A percentile compares a stretch with the other conserved stretches of the same genome.
Conservation (phyloP, 1,140 invertebrate species). For the Wiebesia pumilae region DNA sequence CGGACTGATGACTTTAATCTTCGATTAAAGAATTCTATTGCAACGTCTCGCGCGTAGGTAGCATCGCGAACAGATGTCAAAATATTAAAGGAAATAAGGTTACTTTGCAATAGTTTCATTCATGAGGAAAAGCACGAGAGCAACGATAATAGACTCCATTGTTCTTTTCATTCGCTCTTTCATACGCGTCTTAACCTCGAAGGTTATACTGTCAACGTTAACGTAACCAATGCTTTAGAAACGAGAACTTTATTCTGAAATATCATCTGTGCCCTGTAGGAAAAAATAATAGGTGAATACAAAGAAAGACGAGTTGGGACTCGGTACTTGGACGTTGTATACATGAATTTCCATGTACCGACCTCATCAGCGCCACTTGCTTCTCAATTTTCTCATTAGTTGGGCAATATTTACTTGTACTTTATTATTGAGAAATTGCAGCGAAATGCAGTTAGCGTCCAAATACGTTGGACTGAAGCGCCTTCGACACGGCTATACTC, state of each 20-base stretch:
- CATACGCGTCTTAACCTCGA: background rate
- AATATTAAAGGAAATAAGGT: slow-evolving; percentile 7
- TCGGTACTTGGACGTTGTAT: background rate
- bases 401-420: too few relatives aligned
- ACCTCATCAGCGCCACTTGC: too few relatives aligned
- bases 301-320: background rate
- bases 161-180: background rate
- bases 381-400: too few relatives aligned
- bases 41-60: background rate
- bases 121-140: background rate
- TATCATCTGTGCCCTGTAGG: background rate
- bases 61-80: background rate
- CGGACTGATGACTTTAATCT: too few relatives aligned
- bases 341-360: background rate
- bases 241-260: background rate
- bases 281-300: background rate
- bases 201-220: background rate
- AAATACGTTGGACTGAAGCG: too few relatives aligned
- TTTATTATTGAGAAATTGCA: too few relatives aligned
- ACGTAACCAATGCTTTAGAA: background rate
- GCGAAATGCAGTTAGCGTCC: too few relatives aligned
- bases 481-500: too few relatives aligned
- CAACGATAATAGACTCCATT: background rate
- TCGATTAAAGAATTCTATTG: too few relatives aligned
- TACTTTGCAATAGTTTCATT: background rate